These are phyloP conservation scores for Aromia moschata DNA, from an alignment of 2,888 invertebrate genomes.

Conservation along the genomic window DNA sequence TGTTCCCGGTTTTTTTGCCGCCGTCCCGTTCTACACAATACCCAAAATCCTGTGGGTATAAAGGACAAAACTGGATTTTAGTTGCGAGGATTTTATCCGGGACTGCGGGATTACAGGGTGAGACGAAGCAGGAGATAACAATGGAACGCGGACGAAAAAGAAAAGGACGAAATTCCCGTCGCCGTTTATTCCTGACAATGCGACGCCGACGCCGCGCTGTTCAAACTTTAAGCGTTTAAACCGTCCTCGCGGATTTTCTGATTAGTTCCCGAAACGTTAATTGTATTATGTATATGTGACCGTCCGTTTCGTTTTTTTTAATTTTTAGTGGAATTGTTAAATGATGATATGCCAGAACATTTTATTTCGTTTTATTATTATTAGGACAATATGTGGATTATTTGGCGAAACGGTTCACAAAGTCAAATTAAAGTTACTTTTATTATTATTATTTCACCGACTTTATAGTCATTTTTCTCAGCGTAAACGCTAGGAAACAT, in stretches of 20 bases:
- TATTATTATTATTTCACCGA: too few relatives aligned
- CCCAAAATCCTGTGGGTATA: constrained; percentile 17
- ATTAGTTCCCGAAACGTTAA: neutral
- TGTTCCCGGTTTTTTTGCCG: constrained; percentile 14
- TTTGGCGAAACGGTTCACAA: too few relatives aligned
- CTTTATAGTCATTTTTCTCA: too few relatives aligned
- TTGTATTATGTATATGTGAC: too few relatives aligned
- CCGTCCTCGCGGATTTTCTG: neutral
- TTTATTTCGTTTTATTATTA: too few relatives aligned
- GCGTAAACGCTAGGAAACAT: too few relatives aligned
- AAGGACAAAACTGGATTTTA: constrained; percentile 20
- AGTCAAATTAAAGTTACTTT: too few relatives aligned
- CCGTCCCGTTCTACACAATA: constrained; percentile 2
- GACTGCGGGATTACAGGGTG: constrained; percentile 15
- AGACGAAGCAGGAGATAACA: constrained; percentile 1
- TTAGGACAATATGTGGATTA: too few relatives aligned
- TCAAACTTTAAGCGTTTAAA: neutral
- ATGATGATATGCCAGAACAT: too few relatives aligned
- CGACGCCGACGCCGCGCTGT: neutral
- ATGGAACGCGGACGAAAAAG: neutral
- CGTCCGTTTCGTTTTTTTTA: too few relatives aligned
- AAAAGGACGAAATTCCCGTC: neutral
- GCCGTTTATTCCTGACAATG: neutral
- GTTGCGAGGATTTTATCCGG: constrained; percentile 16
- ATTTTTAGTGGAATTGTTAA: too few relatives aligned